Conservation (phyloP, 2,797 vertebrate species). For the Potorous gilbertii region DNA sequence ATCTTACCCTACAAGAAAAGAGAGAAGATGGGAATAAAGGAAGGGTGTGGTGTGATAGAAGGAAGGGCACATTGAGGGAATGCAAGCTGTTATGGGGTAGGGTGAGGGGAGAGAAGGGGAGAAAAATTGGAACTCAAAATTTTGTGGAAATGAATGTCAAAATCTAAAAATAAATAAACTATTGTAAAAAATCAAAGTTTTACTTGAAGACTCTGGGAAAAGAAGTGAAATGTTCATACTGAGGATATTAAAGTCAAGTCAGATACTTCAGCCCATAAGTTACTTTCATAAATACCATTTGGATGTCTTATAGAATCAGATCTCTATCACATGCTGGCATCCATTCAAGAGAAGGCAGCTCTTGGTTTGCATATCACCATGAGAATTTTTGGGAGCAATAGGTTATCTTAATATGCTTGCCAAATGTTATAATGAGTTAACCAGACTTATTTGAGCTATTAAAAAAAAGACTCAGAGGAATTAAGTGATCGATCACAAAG, state of each 20-base stretch:
- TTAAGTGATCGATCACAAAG: not conserved
- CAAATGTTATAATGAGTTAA: not conserved
- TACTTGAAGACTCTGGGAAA: slow-evolving; percentile 28
- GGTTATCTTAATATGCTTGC: not conserved
- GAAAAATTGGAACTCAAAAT: too few relatives aligned
- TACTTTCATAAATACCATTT: not conserved
- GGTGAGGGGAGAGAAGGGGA: too few relatives aligned
- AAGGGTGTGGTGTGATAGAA: too few relatives aligned
- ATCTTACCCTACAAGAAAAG: too few relatives aligned
- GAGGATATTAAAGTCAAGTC: not conserved
- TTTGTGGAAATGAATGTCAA: too few relatives aligned
- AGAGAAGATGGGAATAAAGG: too few relatives aligned
- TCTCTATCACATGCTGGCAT: not conserved
- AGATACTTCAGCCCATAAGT: not conserved
- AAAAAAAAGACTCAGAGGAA: not conserved
- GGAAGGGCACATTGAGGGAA: too few relatives aligned
- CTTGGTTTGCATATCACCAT: not conserved
- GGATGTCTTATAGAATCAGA: not conserved
- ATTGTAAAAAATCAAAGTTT: not conserved
- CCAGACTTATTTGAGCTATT: not conserved
- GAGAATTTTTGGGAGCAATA: not conserved
- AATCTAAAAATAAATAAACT: too few relatives aligned
- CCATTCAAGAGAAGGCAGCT: not conserved
- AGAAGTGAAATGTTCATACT: slow-evolving; percentile 15
- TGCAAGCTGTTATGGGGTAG: too few relatives aligned